Conservation (phyloP, 2,797 vertebrate genomes). For the Micrastur ruficollis region DNA sequence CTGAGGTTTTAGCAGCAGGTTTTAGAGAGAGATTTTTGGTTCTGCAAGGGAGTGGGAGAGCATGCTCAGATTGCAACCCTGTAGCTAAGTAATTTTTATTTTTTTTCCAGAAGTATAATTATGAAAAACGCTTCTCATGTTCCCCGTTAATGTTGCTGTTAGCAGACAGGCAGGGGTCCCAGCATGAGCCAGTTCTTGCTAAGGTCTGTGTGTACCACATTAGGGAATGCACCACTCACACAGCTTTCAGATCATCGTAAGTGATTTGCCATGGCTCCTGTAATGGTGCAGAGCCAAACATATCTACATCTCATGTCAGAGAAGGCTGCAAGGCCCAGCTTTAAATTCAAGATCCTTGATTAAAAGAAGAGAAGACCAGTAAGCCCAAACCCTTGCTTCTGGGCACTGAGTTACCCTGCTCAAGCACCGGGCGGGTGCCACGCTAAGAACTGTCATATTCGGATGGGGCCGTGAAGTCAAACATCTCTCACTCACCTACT, state of each 20-base stretch:
- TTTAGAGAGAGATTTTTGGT: not conserved
- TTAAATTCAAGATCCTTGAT: not conserved
- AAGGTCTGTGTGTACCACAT: not conserved
- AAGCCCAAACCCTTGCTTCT: not conserved
- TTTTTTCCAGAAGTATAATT: not conserved
- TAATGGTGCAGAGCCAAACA: not conserved
- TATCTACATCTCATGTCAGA: not conserved
- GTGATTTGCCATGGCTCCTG: not conserved
- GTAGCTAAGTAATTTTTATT: not conserved
- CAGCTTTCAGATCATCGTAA: not conserved
- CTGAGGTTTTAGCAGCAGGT: not conserved
- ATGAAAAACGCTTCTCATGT: not conserved
- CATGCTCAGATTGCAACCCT: not conserved
- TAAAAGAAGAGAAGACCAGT: not conserved
- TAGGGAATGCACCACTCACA: not conserved
- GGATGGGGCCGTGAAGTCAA: not conserved
- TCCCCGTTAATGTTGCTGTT: not conserved
- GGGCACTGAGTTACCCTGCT: not conserved
- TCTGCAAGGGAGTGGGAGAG: not conserved
- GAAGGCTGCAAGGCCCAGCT: not conserved
- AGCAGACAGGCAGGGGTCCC: not conserved
- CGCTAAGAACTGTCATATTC: not conserved
- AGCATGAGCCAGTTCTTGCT: not conserved
- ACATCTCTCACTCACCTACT: accelerated
- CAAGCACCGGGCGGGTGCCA: accelerated